phyloP scores from a whole-genome alignment of 2,888 invertebrate species.

The Rhyacophila evoluta region DNA sequence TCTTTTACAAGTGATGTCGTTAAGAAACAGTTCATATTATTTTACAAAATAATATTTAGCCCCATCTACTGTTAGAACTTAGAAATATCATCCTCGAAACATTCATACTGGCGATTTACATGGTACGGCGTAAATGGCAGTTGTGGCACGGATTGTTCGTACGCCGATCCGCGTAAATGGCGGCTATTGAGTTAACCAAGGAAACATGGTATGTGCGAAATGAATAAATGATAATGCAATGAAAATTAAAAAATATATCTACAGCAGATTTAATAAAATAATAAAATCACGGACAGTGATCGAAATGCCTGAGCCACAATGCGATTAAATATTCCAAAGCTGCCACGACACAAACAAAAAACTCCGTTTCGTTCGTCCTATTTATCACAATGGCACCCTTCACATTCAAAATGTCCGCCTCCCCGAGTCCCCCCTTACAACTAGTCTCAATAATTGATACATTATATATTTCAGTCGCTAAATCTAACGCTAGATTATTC shows the following conservation, averaged over 20 bases:
- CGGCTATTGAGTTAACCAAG: too few relatives aligned
- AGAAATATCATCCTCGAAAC: too few relatives aligned
- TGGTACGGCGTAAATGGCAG: too few relatives aligned
- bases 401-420: slow-evolving; percentile 5
- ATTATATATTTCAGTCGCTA: slow-evolving; percentile 49
- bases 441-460: slow-evolving; percentile 37
- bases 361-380: slow-evolving; percentile 38
- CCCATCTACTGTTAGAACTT: too few relatives aligned
- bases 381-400: slow-evolving; percentile 44
- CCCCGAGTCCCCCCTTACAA: not conserved
- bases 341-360: slow-evolving; percentile 61
- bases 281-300: slow-evolving; percentile 36
- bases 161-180: too few relatives aligned
- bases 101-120: too few relatives aligned
- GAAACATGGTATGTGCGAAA: too few relatives aligned
- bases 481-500: slow-evolving; percentile 34
- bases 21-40: too few relatives aligned
- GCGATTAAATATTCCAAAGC: slow-evolving; percentile 65
- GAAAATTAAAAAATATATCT: not conserved
- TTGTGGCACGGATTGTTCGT: too few relatives aligned
- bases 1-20: too few relatives aligned
- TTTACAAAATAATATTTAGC: too few relatives aligned
- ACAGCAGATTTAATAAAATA: not conserved
- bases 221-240: too few relatives aligned
- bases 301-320: slow-evolving; percentile 63